Percentiles rank a stretch among this genome's conserved stretches.
These are phyloP conservation scores for Dione juno DNA, from an alignment of 2,888 invertebrate genomes.

Conservation along the genomic window DNA sequence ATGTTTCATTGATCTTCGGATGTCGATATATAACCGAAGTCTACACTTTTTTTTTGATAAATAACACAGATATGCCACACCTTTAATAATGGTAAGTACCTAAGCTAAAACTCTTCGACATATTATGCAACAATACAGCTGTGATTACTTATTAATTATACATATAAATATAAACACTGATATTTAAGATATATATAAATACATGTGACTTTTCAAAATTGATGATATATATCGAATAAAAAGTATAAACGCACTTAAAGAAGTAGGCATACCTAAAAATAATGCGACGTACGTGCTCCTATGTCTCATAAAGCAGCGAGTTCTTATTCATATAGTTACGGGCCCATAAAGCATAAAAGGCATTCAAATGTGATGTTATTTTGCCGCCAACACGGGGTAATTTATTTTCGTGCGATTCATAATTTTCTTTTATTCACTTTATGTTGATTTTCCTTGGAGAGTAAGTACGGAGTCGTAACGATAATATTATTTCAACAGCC, in stretches of 20 bases:
- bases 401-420: slow-evolving; percentile 83
- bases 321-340: slow-evolving; percentile 82
- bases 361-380: slow-evolving; percentile 84
- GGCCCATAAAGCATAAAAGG: slow-evolving; percentile 82
- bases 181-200: background rate
- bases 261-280: slow-evolving; percentile 61
- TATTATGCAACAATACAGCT: too few species aligned
- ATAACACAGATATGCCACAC: too few species aligned
- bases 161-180: background rate
- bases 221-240: background rate
- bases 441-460: slow-evolving; percentile 82
- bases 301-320: slow-evolving; percentile 76
- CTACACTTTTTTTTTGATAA: too few species aligned
- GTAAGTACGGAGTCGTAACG: slow-evolving; percentile 80
- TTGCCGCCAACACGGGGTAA: slow-evolving; percentile 83
- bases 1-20: too few species aligned
- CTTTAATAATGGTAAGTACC: too few species aligned
- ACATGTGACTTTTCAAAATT: background rate
- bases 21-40: too few species aligned
- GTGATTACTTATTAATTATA: too few species aligned
- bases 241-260: background rate
- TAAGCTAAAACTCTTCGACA: too few species aligned
- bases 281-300: slow-evolving; percentile 77
- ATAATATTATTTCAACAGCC: slow-evolving; percentile 83
- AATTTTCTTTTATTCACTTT: slow-evolving; percentile 85